Evolutionary conservation across 92 coral and sea anemone species (phyloP).

Genomic region (Epizoanthus scotinus): DNA sequence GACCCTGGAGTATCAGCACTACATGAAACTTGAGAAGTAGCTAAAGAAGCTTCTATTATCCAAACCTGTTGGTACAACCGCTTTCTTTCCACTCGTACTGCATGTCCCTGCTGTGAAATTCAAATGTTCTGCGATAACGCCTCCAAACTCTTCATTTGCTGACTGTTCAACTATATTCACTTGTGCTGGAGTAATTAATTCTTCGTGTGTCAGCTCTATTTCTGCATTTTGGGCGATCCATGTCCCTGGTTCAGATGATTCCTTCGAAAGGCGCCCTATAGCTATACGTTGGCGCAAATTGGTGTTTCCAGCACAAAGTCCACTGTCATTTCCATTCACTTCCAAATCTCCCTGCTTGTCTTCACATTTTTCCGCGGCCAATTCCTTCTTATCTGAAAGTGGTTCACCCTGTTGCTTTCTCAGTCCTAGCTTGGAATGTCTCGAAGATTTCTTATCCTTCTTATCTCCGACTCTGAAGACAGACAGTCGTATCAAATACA

Average conservation of each 20-base stretch:
- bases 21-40: background rate
- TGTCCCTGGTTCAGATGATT: background rate
- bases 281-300: constrained; percentile 16
- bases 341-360: background rate
- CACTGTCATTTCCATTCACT: background rate
- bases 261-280: background rate
- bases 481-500: constrained; percentile 37
- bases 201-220: constrained; percentile 1
- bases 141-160: constrained; percentile 17
- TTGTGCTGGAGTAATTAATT: background rate
- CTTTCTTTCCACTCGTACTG: background rate
- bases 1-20: background rate
- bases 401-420: background rate
- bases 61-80: constrained; percentile 25
- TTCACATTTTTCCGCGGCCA: background rate
- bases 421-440: background rate
- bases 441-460: constrained; percentile 19
- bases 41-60: background rate
- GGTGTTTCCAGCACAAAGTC: background rate
- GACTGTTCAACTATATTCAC: constrained; percentile 32
- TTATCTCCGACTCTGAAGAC: constrained; percentile 20
- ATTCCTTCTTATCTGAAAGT: background rate
- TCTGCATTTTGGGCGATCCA: background rate
- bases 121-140: background rate
- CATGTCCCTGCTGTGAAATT: constrained; percentile 10